Evolutionary conservation across 2,888 invertebrate genomes (phyloP), one percentile per base, ranked within the genome.

Genomic region (Gnatocerus cornutus): DNA sequence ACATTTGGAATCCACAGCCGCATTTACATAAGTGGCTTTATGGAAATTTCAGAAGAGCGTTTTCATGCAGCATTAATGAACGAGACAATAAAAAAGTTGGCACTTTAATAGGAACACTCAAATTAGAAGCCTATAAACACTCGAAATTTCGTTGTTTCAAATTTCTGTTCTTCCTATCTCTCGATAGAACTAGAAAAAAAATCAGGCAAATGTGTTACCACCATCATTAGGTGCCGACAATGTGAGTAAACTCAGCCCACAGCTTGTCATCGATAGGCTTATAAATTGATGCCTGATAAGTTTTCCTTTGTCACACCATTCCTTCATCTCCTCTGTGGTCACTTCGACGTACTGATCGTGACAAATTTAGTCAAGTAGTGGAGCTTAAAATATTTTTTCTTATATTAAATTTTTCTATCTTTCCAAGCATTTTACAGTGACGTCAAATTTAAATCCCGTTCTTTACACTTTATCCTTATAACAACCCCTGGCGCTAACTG

Each of bases 281-380:
- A 63, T 50, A 63, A 63, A 63, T 63, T 63, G 63, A 63, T 63
- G 27, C 52, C 41, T 50, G 63, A 63, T 63, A 63, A 63, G 43
- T 63, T 14, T 29, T 13, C 48, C 52, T 61, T 61, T 61, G 56
- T 56, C 56, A 56, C 48, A 14, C 9, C 48, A 10, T 33, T 48
- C 37, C 21, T 61, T 61, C 21, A 37, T 59, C 48, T 48, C 30
- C 43, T 63, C 37, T 27, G 46, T 30, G 45, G 63, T 63, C 63
- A 52, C 52, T 63, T 63, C 52, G 30, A 41, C 39, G 41, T 41
- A 52, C 52, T 52, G 63, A 63, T 52, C 52, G 30, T 46, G 45
- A 59, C 59, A 59, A 59, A 59, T 59, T 59, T 33, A 14, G 45
- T 46, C 30, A 59, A 59, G 46, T 59, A 59, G 30, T 27, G 13